A percentile compares a stretch with the other conserved stretches of the same genome.
These are phyloP conservation scores for Entelurus aequoreus DNA, from an alignment of 2,113 vertebrate genomes.

Conservation along the genomic window DNA sequence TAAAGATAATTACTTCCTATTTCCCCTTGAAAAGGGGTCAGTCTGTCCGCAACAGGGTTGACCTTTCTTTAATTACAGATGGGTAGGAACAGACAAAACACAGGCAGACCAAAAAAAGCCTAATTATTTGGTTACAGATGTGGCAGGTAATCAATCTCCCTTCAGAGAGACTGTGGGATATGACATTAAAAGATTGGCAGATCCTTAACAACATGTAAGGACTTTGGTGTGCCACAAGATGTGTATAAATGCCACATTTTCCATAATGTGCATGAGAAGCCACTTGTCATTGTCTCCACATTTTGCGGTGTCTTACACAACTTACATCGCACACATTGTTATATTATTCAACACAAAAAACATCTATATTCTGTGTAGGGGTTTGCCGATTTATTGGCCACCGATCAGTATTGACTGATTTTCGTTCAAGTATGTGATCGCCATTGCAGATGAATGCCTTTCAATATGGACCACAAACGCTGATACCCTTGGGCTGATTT, in stretches of 20 bases:
- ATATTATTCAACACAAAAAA: no score
- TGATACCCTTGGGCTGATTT: no score
- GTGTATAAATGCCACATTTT: background rate
- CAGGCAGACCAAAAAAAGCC: conserved; percentile 39
- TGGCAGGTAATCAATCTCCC: conserved; percentile 67
- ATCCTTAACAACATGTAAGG: background rate
- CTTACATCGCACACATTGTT: no score
- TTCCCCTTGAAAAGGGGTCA: conserved; percentile 21
- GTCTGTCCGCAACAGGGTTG: conserved; percentile 45
- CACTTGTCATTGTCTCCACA: no score
- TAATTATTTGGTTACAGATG: conserved; percentile 55
- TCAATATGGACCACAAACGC: no score
- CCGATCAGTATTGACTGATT: no score
- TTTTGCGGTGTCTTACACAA: no score
- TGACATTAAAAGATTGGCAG: conserved; percentile 48
- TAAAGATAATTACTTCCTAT: conserved; percentile 81
- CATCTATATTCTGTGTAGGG: no score
- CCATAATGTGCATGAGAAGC: no score
- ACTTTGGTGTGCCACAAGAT: background rate
- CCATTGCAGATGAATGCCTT: no score
- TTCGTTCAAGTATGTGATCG: no score
- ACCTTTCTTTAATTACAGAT: conserved; percentile 65
- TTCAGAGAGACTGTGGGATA: conserved; percentile 7
- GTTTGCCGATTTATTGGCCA: no score
- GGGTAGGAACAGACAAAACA: conserved; percentile 40